Evolutionary conservation across 2,113 vertebrate genomes (phyloP).

Genomic region (Oncorhynchus clarkii): DNA sequence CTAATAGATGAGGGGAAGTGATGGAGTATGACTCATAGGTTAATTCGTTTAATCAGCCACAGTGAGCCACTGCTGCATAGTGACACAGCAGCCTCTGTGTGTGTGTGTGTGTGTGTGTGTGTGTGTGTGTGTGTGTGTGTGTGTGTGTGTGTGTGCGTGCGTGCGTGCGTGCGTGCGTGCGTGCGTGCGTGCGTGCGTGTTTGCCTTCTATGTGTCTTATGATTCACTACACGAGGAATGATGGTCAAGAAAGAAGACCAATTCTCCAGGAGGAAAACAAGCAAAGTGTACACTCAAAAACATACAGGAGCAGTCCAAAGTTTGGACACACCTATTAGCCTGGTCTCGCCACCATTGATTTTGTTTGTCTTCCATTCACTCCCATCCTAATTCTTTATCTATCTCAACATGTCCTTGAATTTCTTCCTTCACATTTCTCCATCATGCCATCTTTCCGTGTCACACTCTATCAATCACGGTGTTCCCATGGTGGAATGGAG

Average conservation of each 20-base stretch:
- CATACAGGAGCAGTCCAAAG: too few species aligned
- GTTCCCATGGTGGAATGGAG: background rate
- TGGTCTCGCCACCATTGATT: background rate
- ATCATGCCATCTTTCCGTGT: too few species aligned
- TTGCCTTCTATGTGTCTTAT: too few species aligned
- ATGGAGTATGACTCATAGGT: conserved; percentile 32
- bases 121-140: too few species aligned
- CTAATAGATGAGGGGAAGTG: too few species aligned
- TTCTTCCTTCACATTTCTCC: background rate
- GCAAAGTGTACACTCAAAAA: too few species aligned
- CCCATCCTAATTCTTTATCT: background rate
- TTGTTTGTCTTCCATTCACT: background rate
- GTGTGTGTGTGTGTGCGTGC: too few species aligned
- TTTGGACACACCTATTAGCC: too few species aligned
- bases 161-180: fast-evolving
- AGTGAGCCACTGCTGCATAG: conserved; percentile 23
- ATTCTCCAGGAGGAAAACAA: too few species aligned
- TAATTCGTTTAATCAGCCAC: conserved; percentile 15
- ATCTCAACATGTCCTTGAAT: background rate
- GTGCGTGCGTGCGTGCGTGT: too few species aligned
- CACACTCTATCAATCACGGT: background rate
- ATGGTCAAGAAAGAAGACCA: too few species aligned
- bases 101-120: background rate
- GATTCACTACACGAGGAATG: too few species aligned
- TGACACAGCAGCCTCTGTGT: conserved; percentile 25